Conservation (phyloP, 2,797 vertebrate genomes). For the Kryptopterus vitreolus region DNA sequence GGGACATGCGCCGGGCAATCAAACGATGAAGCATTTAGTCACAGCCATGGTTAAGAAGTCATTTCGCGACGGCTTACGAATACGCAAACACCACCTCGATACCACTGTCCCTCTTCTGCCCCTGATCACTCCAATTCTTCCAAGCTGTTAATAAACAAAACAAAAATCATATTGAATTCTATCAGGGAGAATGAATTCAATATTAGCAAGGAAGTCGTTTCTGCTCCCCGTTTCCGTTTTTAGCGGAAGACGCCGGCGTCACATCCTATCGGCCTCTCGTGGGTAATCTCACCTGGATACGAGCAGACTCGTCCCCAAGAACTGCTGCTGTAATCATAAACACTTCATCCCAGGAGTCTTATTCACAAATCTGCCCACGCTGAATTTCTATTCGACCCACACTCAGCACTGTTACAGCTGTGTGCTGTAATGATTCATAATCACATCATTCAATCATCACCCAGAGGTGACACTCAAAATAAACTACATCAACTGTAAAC, state of each 20-base stretch:
- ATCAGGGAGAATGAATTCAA: no score
- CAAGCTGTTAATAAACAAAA: neutral
- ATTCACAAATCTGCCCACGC: neutral
- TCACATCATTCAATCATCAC: neutral
- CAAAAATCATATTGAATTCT: neutral
- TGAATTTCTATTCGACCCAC: no score
- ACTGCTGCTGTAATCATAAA: constrained; percentile 16
- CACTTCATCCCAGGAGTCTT: constrained; percentile 3
- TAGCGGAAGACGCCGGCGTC: neutral
- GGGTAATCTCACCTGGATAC: constrained; percentile 11
- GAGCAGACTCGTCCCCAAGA: neutral
- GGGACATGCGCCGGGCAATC: neutral
- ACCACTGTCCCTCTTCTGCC: no score
- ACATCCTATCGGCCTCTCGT: neutral
- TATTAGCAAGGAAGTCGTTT: neutral
- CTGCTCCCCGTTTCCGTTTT: neutral
- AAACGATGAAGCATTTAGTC: neutral
- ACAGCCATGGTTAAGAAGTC: neutral
- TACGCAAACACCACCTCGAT: neutral
- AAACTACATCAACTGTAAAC: no score
- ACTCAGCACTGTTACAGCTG: neutral
- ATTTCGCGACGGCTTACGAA: neutral
- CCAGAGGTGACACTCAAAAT: neutral
- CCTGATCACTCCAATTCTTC: neutral
- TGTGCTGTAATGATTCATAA: neutral